These are phyloP conservation scores for Philotrypesis tridentata DNA, from an alignment of 1,140 invertebrate species.

Conservation along the genomic window DNA sequence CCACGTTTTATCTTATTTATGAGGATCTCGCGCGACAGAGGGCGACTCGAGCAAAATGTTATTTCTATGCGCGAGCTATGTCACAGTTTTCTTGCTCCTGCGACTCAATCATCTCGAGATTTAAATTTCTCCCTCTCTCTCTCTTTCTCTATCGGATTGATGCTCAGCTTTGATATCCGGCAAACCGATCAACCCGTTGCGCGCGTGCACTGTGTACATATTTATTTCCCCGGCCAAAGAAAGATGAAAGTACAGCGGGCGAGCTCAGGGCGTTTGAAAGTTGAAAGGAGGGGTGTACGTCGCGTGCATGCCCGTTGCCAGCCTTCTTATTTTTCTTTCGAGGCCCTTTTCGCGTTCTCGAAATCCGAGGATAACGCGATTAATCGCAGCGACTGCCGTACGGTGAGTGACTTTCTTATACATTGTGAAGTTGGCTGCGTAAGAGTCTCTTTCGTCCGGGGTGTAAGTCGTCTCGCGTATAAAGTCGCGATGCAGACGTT, in stretches of 20 bases:
- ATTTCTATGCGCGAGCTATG: constrained; percentile 36
- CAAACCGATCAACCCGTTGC: constrained; percentile 23
- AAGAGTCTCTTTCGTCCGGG: neutral
- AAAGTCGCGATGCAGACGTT: neutral
- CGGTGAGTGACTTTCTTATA: neutral
- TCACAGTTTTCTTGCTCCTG: neutral
- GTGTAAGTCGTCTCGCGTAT: neutral
- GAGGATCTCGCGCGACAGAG: neutral
- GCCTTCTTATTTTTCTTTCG: neutral
- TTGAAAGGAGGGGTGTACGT: neutral
- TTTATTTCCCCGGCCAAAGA: constrained; percentile 7
- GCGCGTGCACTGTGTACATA: neutral
- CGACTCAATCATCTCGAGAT: constrained; percentile 45
- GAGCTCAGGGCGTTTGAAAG: constrained; percentile 1
- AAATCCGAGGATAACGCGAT: constrained; percentile 34
- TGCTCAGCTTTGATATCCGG: constrained; percentile 28
- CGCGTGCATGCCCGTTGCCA: neutral
- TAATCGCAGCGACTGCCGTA: constrained; percentile 20
- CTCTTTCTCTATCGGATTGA: neutral
- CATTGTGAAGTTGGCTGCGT: neutral
- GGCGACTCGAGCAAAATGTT: constrained; percentile 15
- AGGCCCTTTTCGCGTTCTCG: neutral
- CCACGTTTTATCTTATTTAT: constrained; percentile 20
- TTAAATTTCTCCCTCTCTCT: constrained; percentile 17
- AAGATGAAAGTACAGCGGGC: constrained; percentile 5